Base-by-base conservation (phyloP, 1,140 invertebrate genomes). In the Helicoverpa zea region DNA sequence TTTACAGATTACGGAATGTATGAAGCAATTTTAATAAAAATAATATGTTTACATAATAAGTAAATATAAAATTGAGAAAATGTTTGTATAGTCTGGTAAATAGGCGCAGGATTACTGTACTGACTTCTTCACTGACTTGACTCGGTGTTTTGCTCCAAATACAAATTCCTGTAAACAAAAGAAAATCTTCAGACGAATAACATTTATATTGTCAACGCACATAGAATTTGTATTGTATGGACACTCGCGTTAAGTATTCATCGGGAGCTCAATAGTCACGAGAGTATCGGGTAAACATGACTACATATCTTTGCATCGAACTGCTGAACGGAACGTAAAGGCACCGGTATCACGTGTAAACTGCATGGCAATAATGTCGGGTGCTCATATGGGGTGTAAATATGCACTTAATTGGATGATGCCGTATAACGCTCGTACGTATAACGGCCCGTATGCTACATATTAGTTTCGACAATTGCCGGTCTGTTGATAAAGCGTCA, bases 391-490 rank as follows among this genome's bases (percentile, higher is more conserved):
- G 29, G 54, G 64, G 79, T 80, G 81, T 86, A 81, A 88, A 87
- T 84, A 85, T 81, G 68, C 61, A 82, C 58, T 81, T 86, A 88
- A 87, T 87, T 88, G 86, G 81, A 83, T 84, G 86, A 86, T 84
- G 80, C 81, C 83, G 83, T 86, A 84, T 81, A 77, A 54, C 75
- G 49, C 56, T 7, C 29, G 47, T 52, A 49, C 18, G 70, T 29
- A 35, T n/a, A 35, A 43, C 61, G 23, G 35, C 75, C 75, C 75
- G 64, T 70, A 73, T 76, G 70, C 81, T 80, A 47, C 63, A 73
- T 79, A 82, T 82, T 84, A 81, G 81, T 79, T 82, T 84, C 81
- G 81, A 83, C 79, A 84, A 84, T 81, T 81, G 81, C 72, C 35
- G 63, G 52, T 79, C n/a, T 79, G 68, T 84, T 78, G 83, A 83